Evolutionary conservation across 2,113 vertebrate genomes (phyloP).

Genomic region (Oenanthe oenanthe): DNA sequence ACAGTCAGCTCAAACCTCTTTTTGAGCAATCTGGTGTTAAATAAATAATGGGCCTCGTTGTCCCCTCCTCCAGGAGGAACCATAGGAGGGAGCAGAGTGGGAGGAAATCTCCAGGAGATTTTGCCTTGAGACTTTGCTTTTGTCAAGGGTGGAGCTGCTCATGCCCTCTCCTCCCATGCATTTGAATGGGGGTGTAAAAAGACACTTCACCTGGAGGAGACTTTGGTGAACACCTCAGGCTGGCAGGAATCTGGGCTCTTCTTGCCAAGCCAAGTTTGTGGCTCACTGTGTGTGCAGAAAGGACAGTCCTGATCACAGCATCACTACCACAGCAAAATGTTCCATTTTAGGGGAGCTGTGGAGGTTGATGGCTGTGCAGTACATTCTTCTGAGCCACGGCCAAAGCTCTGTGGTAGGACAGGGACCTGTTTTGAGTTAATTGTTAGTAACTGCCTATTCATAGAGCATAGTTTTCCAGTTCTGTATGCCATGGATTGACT

Average conservation of each 20-base stretch:
- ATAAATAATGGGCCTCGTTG: slow-evolving; percentile 29
- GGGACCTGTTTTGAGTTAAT: not conserved
- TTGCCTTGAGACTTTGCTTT: not conserved
- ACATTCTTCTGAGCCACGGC: not conserved
- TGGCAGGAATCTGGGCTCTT: not conserved
- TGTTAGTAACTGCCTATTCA: not conserved
- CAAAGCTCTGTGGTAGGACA: not conserved
- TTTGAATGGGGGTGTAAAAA: not conserved
- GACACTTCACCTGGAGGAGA: not conserved
- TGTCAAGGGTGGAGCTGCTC: not conserved
- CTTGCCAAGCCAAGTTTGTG: not conserved
- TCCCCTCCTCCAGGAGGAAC: slow-evolving; percentile 7
- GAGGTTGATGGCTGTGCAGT: not conserved
- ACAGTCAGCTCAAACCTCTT: slow-evolving; percentile 31
- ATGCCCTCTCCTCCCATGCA: not conserved
- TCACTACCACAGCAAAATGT: not conserved
- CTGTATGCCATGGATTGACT: fast-evolving
- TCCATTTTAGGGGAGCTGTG: not conserved
- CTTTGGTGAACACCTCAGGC: not conserved
- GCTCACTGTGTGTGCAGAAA: not conserved
- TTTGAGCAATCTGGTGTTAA: slow-evolving; percentile 46
- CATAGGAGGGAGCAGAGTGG: slow-evolving; percentile 1
- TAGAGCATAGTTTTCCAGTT: not conserved
- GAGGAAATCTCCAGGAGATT: slow-evolving; percentile 31
- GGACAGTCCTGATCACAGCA: not conserved